Conservation (phyloP, 1,140 invertebrate species). For the Philotrypesis tridentata region DNA sequence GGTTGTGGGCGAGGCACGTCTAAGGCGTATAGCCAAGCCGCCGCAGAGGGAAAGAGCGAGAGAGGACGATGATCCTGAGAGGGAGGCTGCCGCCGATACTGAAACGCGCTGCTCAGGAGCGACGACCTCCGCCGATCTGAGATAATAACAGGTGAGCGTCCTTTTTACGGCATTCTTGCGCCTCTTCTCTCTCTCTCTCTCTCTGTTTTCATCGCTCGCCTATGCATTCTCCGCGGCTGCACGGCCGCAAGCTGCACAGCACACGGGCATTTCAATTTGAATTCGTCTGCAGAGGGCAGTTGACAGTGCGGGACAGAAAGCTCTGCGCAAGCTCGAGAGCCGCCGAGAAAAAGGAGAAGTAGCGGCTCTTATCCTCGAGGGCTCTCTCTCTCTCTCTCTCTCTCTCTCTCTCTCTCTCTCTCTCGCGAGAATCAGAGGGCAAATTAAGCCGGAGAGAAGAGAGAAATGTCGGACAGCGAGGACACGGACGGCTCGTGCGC, state of each 20-base stretch:
- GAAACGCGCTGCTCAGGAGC: not conserved
- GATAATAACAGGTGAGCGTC: not conserved
- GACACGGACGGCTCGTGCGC: slow-evolving; percentile 66
- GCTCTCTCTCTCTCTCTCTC: no score
- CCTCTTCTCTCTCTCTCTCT: slow-evolving; percentile 3
- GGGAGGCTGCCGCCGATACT: not conserved
- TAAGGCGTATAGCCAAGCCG: no score
- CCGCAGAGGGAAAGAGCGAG: not conserved
- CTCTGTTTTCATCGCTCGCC: not conserved
- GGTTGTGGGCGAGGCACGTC: not conserved
- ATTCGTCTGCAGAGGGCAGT: not conserved
- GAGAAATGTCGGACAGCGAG: slow-evolving; percentile 75
- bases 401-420: no score
- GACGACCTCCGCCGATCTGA: slow-evolving; percentile 15
- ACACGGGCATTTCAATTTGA: not conserved
- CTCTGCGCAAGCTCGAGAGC: not conserved
- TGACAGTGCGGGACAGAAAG: not conserved
- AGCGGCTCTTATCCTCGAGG: not conserved
- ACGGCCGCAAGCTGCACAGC: no score
- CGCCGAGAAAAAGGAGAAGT: not conserved
- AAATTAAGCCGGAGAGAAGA: not conserved
- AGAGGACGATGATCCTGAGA: slow-evolving; percentile 24
- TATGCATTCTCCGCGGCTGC: no score
- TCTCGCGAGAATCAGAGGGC: not conserved
- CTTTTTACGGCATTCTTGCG: not conserved